A percentile compares a stretch with the other conserved stretches of the same genome.
These are phyloP conservation scores for Drosophila tropicalis DNA, from an alignment of 1,140 invertebrate species.

Conservation along the genomic window DNA sequence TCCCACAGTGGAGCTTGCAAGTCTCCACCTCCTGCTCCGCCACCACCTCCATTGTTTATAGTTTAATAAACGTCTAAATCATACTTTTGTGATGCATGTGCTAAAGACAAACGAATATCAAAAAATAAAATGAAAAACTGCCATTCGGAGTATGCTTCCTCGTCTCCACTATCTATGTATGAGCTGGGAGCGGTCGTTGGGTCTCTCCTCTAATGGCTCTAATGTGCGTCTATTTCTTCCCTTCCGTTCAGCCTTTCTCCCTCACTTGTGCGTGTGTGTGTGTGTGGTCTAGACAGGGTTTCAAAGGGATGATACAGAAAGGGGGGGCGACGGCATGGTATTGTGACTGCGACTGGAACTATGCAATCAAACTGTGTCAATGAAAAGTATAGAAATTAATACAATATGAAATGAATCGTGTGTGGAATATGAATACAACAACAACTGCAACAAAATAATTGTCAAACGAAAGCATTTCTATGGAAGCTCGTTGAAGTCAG, in stretches of 20 bases:
- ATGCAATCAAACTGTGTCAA: slow-evolving; percentile 28
- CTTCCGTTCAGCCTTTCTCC: too few species aligned
- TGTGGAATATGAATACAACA: slow-evolving; percentile 9
- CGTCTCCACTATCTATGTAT: background rate
- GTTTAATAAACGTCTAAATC: slow-evolving; percentile 78
- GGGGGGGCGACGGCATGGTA: background rate
- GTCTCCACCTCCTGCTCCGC: slow-evolving; percentile 12
- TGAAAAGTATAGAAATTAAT: slow-evolving; percentile 20
- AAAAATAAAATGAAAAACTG: slow-evolving; percentile 18
- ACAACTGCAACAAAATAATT: background rate
- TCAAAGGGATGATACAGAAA: background rate
- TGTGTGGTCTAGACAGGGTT: slow-evolving; percentile 24
- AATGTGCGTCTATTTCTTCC: slow-evolving; percentile 1
- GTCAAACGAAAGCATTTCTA: slow-evolving; percentile 8
- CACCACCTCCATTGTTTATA: slow-evolving; percentile 55
- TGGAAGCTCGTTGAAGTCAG: background rate
- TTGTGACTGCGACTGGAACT: slow-evolving; percentile 4
- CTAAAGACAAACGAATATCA: slow-evolving; percentile 74
- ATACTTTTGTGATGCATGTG: slow-evolving; percentile 76
- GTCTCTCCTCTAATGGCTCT: slow-evolving; percentile 27
- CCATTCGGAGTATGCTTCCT: slow-evolving; percentile 17
- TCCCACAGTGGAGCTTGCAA: slow-evolving; percentile 60
- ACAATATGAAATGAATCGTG: slow-evolving; percentile 15
- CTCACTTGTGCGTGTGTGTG: slow-evolving; percentile 26
- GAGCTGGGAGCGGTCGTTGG: slow-evolving; percentile 29